phyloP scores from a whole-genome alignment of 2,888 invertebrate genomes.

The Pandemis heparana region DNA sequence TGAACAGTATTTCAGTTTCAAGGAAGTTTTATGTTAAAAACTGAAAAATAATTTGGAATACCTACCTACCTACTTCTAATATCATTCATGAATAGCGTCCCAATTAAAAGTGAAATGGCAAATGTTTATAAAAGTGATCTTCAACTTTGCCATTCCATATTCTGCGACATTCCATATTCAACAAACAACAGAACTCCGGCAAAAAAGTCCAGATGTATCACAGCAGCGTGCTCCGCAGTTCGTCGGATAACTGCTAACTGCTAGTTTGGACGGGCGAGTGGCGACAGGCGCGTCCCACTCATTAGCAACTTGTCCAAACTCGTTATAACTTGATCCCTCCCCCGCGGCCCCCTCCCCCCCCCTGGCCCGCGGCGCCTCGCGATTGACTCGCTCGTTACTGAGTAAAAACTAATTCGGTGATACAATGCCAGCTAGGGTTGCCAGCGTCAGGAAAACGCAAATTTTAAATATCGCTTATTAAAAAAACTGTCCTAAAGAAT shows the following conservation, averaged over 20 bases:
- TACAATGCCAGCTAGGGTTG: constrained; percentile 44
- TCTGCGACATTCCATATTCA: neutral
- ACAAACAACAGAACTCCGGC: neutral
- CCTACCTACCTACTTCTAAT: no score
- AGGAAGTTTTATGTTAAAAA: no score
- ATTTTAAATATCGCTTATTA: no score
- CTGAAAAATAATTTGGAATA: no score
- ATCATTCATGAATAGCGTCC: no score
- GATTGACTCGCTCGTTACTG: constrained; percentile 63
- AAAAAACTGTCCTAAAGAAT: no score
- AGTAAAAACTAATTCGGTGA: constrained; percentile 61
- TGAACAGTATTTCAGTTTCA: no score
- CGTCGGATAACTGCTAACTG: neutral
- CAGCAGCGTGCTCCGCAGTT: neutral
- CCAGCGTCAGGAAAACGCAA: neutral
- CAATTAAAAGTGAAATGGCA: no score
- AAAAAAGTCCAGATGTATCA: neutral
- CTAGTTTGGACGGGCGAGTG: constrained; percentile 38
- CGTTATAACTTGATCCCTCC: constrained; percentile 72
- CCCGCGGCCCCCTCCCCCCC: constrained; percentile 32
- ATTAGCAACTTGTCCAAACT: constrained; percentile 82
- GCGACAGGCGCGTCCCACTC: constrained; percentile 60
- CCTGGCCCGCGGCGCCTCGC: constrained; percentile 40
- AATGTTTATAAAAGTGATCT: no score
- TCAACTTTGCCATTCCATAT: neutral